Evolutionary conservation across 2,113 vertebrate species (phyloP), one percentile per base, ranked within the genome.

Genomic region (Siphamia tubifer): DNA sequence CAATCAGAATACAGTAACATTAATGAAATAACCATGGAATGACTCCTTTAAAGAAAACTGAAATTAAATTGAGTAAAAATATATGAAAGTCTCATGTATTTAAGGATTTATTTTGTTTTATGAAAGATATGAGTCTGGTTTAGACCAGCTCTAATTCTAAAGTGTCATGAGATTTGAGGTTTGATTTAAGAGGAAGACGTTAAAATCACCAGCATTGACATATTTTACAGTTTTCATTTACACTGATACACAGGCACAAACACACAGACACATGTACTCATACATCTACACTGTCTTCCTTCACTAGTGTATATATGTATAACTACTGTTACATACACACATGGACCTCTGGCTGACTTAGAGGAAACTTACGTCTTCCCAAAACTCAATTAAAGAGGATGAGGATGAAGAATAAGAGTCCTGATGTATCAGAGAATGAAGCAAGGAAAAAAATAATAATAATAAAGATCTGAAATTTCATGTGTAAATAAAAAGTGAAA

Each of bases 311-410:
- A 12, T 32, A 2, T 9, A 32, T 32, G 8, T 51, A 44, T n/a
- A 58, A 21, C 31, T 74, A 67, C 57, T 30, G 15, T 32, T 28
- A 76, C 57, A 24, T 17, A 74, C 8, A 44, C 27, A 80, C 25
- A 57, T 0, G 0, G 6, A 34, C 21, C 17, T 61, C 53, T 5
- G 16, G 21, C 83, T 81, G 9, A 60, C 69, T 55, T 24, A 47
- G 25, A 44, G 17, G 9, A 84, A 90, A 97, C 96, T 98, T 97
- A 97, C 94, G 89, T 96, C 95, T 94, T 97, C 95, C 94, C 96
- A 96, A 95, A 96, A 96, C 93, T 96, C 95, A 95, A 95, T 93
- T 95, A 97, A 94, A 94, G 95, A 98, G 82, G 95, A 96, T 87
- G 95, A 96, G 78, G 95, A 96, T 81, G 95, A 96, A 77, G 95